A percentile compares a stretch with the other conserved stretches of the same genome.
Conservation (phyloP, 2,113 vertebrate species). For the Gallinago jamesoni region DNA sequence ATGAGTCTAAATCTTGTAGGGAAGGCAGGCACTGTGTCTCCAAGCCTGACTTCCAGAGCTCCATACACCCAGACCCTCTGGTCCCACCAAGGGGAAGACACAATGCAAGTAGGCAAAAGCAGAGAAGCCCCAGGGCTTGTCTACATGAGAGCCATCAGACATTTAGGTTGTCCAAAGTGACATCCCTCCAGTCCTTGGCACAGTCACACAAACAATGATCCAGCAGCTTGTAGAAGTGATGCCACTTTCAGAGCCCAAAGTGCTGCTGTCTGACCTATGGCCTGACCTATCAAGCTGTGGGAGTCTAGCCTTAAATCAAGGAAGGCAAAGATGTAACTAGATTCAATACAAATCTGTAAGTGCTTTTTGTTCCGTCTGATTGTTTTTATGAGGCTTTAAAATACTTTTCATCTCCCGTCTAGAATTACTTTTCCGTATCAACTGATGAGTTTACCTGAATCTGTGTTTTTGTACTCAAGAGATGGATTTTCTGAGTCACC, state of each 20-base stretch:
- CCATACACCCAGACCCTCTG: not conserved
- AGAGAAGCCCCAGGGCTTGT: not conserved
- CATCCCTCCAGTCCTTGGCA: not conserved
- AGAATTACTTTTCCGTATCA: constrained; percentile 11
- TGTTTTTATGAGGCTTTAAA: constrained; percentile 13
- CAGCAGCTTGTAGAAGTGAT: not conserved
- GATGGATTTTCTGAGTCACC: not conserved
- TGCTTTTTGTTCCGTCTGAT: not conserved
- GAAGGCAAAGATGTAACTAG: not conserved
- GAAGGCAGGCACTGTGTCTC: not conserved
- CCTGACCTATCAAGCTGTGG: not conserved
- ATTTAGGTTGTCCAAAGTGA: not conserved
- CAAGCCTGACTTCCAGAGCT: not conserved
- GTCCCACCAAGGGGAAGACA: no score
- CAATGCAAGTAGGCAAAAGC: fast-evolving
- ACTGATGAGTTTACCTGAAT: not conserved
- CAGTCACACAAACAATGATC: fast-evolving
- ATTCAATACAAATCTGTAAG: not conserved
- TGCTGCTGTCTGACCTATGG: not conserved
- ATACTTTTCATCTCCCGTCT: not conserved
- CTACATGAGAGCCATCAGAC: fast-evolving
- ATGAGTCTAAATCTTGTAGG: no score
- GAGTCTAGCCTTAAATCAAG: not conserved
- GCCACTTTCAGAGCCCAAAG: not conserved
- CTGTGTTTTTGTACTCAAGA: not conserved